phyloP scores from a whole-genome alignment of 2,888 invertebrate genomes.

The Pediacus dermestoides region DNA sequence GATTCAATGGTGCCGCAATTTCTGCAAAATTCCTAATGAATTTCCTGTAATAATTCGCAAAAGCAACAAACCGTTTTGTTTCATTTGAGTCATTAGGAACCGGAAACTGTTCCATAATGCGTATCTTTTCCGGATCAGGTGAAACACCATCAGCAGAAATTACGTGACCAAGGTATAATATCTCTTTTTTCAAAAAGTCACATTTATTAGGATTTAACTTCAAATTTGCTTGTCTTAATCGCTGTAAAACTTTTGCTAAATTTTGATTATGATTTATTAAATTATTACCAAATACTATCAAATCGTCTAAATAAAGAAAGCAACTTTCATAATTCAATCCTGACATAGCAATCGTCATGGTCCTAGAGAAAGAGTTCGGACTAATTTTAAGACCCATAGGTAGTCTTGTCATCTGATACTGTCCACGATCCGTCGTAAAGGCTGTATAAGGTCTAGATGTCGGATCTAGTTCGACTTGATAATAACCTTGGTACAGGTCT shows the following conservation, averaged over 20 bases:
- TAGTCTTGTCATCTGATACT: conserved; percentile 23
- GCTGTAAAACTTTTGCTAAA: conserved; percentile 15
- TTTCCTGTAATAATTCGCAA: conserved; percentile 10
- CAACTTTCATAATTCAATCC: conserved; percentile 21
- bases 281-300: conserved; percentile 26
- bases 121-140: conserved; percentile 8
- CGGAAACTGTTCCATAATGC: conserved; percentile 11
- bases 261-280: conserved; percentile 15
- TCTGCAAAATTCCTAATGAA: conserved; percentile 16
- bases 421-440: conserved; percentile 22
- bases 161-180: conserved; percentile 18
- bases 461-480: conserved; percentile 20
- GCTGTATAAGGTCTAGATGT: conserved; percentile 20
- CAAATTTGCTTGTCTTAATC: conserved; percentile 10
- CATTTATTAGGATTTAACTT: conserved; percentile 23
- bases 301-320: conserved; percentile 31
- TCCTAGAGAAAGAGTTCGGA: conserved; percentile 27
- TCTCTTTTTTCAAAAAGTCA: conserved; percentile 21
- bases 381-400: conserved; percentile 27
- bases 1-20: conserved; percentile 13
- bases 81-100: conserved; percentile 11
- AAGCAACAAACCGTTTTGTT: conserved; percentile 11
- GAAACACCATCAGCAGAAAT: conserved; percentile 11
- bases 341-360: conserved; percentile 32
- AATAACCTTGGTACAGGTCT: conserved; percentile 20